A percentile compares a stretch with the other conserved stretches of the same genome.
Evolutionary conservation across 2,888 invertebrate genomes (phyloP).

Genomic region (Nomada flava): DNA sequence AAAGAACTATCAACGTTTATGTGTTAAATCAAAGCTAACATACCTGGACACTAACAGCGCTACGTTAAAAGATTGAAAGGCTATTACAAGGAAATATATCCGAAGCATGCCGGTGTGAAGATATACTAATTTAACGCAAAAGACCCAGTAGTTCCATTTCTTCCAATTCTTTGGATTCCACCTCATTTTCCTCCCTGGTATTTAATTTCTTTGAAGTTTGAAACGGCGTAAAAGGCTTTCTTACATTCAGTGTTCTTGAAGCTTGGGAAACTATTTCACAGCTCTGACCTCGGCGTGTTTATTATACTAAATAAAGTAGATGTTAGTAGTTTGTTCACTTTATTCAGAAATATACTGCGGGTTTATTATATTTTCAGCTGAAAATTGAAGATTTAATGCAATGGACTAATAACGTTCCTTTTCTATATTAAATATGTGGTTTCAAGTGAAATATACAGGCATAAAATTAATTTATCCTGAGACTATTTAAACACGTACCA

Average conservation of each 20-base stretch:
- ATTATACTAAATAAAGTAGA: too few species aligned
- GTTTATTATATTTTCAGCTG: too few species aligned
- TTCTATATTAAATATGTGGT: too few species aligned
- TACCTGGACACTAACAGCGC: background rate
- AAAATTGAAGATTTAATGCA: too few species aligned
- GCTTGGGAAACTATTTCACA: background rate
- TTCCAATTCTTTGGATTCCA: constrained; percentile 16
- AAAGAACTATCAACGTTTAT: too few species aligned
- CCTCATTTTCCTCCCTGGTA: background rate
- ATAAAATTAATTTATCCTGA: too few species aligned
- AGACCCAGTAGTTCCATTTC: constrained; percentile 5
- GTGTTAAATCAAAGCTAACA: background rate
- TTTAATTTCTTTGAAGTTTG: constrained; percentile 16
- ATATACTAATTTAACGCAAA: constrained; percentile 2
- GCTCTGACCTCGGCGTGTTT: background rate
- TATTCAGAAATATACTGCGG: too few species aligned
- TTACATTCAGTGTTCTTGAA: background rate
- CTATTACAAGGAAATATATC: background rate
- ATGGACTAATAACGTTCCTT: too few species aligned
- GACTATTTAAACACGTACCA: too few species aligned
- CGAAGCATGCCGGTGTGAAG: background rate
- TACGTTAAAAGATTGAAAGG: background rate
- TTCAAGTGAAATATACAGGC: too few species aligned
- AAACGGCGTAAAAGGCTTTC: background rate
- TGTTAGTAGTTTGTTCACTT: too few species aligned